Conservation (phyloP, 2,113 vertebrate genomes). For the Peromyscus maniculatus region DNA sequence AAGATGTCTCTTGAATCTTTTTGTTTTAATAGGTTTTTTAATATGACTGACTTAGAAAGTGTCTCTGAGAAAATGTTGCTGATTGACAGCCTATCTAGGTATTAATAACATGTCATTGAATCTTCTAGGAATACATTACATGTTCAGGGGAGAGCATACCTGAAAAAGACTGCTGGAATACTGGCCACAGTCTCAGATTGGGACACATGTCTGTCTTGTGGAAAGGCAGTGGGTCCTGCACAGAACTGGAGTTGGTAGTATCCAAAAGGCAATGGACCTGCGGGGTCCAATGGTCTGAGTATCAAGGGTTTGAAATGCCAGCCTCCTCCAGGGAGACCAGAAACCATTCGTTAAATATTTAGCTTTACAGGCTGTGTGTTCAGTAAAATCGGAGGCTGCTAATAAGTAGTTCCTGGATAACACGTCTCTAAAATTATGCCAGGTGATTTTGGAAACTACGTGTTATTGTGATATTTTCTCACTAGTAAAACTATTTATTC, state of each 20-base stretch:
- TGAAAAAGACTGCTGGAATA: slow-evolving; percentile 39
- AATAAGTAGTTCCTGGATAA: not conserved
- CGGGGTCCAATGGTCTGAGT: not conserved
- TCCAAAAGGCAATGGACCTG: not conserved
- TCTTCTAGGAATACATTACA: slow-evolving; percentile 63
- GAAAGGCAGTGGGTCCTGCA: not conserved
- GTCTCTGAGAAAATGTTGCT: slow-evolving; percentile 70
- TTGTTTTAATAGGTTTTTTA: slow-evolving; percentile 66
- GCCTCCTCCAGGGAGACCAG: not conserved
- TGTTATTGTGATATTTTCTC: slow-evolving; percentile 30
- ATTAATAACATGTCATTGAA: slow-evolving; percentile 68
- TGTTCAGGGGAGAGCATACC: not conserved
- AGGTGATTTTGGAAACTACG: not conserved
- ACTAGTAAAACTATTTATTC: slow-evolving; percentile 39
- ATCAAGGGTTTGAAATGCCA: not conserved
- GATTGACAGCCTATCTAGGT: slow-evolving; percentile 78
- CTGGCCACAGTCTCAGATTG: not conserved
- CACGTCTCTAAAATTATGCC: not conserved
- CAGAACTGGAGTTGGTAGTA: not conserved
- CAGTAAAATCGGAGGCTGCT: not conserved
- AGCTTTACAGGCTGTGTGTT: not conserved
- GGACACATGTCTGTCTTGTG: not conserved
- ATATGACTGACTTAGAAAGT: slow-evolving; percentile 69
- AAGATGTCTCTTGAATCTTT: slow-evolving; percentile 70
- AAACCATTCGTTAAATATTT: not conserved